These are phyloP conservation scores for Liasis olivaceus DNA, from an alignment of 2,797 vertebrate species.

Conservation along the genomic window DNA sequence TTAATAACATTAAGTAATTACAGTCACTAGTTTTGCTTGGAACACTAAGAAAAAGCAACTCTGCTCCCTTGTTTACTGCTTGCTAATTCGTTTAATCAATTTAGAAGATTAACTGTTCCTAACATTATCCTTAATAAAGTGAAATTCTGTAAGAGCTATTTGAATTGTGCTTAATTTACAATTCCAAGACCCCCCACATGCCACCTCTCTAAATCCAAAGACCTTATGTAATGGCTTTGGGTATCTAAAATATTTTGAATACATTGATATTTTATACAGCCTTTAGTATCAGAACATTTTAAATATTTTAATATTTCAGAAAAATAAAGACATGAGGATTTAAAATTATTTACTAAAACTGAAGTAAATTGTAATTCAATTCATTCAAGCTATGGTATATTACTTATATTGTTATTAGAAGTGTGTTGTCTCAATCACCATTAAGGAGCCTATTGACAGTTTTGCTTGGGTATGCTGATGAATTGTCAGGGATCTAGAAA, in stretches of 20 bases:
- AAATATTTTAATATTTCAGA: background rate
- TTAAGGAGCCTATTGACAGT: background rate
- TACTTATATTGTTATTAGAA: background rate
- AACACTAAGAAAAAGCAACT: constrained; percentile 7
- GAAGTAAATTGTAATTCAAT: background rate
- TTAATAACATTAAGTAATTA: constrained; percentile 19
- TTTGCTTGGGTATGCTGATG: background rate
- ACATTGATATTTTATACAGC: background rate
- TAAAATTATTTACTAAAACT: background rate
- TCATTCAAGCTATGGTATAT: background rate
- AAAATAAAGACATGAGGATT: background rate
- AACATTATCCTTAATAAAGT: constrained; percentile 3
- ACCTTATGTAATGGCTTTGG: background rate
- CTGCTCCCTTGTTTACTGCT: constrained; percentile 25
- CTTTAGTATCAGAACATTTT: background rate
- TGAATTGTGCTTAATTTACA: constrained; percentile 25
- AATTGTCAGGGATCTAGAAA: background rate
- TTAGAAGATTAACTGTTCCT: constrained; percentile 26
- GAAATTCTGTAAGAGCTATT: constrained; percentile 11
- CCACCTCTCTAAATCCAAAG: background rate
- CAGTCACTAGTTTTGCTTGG: background rate
- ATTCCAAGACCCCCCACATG: background rate
- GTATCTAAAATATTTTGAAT: background rate
- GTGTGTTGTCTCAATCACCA: background rate
- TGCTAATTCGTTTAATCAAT: constrained; percentile 36